A percentile compares a stretch with the other conserved stretches of the same genome.
phyloP scores from a whole-genome alignment of 2,113 vertebrate genomes.

The Dunckerocampus dactyliophorus region DNA sequence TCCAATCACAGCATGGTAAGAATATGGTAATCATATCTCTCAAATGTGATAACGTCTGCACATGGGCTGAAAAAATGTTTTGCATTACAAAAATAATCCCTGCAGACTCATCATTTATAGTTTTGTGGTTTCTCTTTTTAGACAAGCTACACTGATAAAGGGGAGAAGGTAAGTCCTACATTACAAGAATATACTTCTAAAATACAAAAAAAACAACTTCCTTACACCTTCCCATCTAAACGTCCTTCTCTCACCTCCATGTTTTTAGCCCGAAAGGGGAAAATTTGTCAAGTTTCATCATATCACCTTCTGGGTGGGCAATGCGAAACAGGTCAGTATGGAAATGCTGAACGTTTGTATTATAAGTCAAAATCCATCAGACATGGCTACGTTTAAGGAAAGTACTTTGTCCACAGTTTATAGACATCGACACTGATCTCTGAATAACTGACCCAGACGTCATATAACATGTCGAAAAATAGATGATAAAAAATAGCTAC shows the following conservation, averaged over 20 bases:
- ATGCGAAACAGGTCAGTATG: conserved; percentile 78
- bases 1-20: conserved; percentile 69
- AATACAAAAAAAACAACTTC: too few relatives aligned
- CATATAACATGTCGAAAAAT: not conserved
- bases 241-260: not conserved
- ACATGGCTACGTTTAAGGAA: too few relatives aligned
- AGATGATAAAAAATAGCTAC: not conserved
- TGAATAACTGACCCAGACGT: not conserved
- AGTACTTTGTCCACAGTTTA: too few relatives aligned
- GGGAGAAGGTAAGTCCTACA: conserved; percentile 73
- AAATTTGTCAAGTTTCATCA: conserved; percentile 78
- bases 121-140: conserved; percentile 42
- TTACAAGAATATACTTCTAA: not conserved
- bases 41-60: not conserved
- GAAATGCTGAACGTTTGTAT: not conserved
- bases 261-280: conserved; percentile 67
- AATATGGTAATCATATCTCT: conserved; percentile 12
- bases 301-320: conserved; percentile 82
- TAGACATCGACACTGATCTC: not conserved
- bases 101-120: not conserved
- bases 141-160: conserved; percentile 82
- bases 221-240: not conserved
- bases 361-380: too few relatives aligned
- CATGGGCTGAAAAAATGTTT: not conserved
- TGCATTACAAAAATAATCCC: conserved; percentile 2